These are phyloP conservation scores for Drosophila melanica DNA, from an alignment of 1,140 invertebrate genomes.

Conservation along the genomic window DNA sequence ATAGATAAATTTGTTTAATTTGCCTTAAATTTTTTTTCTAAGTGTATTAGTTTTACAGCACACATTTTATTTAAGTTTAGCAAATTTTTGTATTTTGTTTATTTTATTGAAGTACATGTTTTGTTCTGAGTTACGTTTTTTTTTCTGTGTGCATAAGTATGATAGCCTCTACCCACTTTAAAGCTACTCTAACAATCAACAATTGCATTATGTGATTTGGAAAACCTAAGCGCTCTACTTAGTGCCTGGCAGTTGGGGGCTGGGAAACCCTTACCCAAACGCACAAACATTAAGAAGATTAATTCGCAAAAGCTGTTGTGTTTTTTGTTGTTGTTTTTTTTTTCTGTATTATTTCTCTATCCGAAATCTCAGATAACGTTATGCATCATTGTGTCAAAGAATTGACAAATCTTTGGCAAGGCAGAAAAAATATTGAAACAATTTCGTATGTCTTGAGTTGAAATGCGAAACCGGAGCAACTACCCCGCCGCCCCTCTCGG, in stretches of 20 bases:
- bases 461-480: conserved; percentile 65
- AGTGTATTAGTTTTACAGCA: too few species aligned
- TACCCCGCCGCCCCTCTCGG: conserved; percentile 7
- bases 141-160: background rate
- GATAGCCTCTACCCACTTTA: conserved; percentile 6
- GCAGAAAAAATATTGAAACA: conserved; percentile 55
- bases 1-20: too few species aligned
- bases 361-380: conserved; percentile 76
- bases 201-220: conserved; percentile 76
- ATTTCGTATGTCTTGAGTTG: conserved; percentile 65
- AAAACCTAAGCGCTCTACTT: conserved; percentile 61
- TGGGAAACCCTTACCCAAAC: conserved; percentile 24
- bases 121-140: too few species aligned
- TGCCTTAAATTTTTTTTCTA: too few species aligned
- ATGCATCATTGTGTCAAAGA: conserved; percentile 80
- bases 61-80: too few species aligned
- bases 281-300: conserved; percentile 78
- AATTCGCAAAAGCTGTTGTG: conserved; percentile 71
- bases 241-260: conserved; percentile 35
- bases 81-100: too few species aligned
- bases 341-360: conserved; percentile 3
- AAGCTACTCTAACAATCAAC: conserved; percentile 25
- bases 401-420: conserved; percentile 71
- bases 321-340: conserved; percentile 29
- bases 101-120: too few species aligned